Evolutionary conservation across 2,797 vertebrate species (phyloP).

Genomic region (Myotis vivesi): DNA sequence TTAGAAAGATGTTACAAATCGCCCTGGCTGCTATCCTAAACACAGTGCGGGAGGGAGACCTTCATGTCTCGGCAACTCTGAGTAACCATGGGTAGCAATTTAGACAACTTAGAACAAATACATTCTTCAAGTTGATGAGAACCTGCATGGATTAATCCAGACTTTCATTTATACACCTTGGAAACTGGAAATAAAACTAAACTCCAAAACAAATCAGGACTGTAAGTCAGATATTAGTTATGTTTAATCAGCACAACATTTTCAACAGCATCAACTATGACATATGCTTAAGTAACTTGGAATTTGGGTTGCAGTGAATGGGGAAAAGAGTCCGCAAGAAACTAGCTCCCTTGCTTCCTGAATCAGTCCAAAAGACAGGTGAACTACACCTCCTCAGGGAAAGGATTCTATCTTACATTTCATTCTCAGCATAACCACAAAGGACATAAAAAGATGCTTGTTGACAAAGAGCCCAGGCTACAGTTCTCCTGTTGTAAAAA

Average conservation of each 20-base stretch:
- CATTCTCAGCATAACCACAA: not conserved
- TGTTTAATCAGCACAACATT: not conserved
- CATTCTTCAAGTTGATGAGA: not conserved
- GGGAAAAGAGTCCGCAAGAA: not conserved
- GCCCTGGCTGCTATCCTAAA: not conserved
- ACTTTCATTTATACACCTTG: constrained; percentile 16
- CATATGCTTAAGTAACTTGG: not conserved
- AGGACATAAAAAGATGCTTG: not conserved
- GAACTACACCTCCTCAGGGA: not conserved
- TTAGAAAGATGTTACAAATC: not conserved
- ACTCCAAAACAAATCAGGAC: constrained; percentile 11
- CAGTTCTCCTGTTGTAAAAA: not conserved
- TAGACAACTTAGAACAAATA: not conserved
- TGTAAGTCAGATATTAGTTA: not conserved
- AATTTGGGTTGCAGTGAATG: not conserved
- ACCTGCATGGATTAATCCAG: not conserved
- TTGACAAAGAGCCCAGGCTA: not conserved
- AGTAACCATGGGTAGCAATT: not conserved
- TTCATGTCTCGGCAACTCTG: not conserved
- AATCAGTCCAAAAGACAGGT: not conserved
- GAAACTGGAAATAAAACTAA: constrained; percentile 1
- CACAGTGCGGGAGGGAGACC: not conserved
- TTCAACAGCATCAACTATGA: not conserved
- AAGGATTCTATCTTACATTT: not conserved
- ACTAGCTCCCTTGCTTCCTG: not conserved